These are phyloP conservation scores for Aporophyla nigra DNA, from an alignment of 2,888 invertebrate species.

Conservation along the genomic window DNA sequence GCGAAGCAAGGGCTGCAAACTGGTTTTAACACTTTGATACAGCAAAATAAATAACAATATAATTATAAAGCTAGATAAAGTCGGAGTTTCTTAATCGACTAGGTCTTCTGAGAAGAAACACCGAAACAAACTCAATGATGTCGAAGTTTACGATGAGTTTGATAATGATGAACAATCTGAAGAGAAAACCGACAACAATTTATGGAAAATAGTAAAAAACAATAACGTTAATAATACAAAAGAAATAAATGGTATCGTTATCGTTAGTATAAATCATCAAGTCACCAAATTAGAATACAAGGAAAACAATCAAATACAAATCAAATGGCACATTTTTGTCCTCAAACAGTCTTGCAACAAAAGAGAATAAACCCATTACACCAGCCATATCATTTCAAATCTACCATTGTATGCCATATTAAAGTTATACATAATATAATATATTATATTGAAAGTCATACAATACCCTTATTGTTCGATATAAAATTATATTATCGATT, in stretches of 20 bases:
- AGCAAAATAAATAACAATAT: not conserved
- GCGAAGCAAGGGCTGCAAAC: not conserved
- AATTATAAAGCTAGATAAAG: not conserved
- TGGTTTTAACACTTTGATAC: not conserved
- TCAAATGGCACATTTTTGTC: not conserved
- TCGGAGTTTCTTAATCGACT: not conserved
- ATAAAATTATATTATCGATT: conserved; percentile 10
- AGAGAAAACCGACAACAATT: not conserved
- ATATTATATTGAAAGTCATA: not conserved
- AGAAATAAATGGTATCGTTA: not conserved
- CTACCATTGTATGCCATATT: not conserved
- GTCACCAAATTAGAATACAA: too few species aligned
- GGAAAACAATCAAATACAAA: too few species aligned
- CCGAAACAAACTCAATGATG: not conserved
- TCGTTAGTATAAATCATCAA: not conserved
- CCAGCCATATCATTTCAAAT: not conserved
- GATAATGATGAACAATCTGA: not conserved
- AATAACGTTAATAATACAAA: not conserved
- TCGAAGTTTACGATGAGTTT: not conserved
- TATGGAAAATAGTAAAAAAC: not conserved
- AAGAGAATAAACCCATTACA: not conserved
- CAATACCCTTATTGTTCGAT: conserved; percentile 15
- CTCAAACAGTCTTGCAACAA: not conserved
- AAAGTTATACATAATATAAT: too few species aligned
- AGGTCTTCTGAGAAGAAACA: not conserved